Percentiles rank a stretch among this genome's conserved stretches.
Conservation (phyloP, 2,888 invertebrate genomes). For the Dione vanillae region DNA sequence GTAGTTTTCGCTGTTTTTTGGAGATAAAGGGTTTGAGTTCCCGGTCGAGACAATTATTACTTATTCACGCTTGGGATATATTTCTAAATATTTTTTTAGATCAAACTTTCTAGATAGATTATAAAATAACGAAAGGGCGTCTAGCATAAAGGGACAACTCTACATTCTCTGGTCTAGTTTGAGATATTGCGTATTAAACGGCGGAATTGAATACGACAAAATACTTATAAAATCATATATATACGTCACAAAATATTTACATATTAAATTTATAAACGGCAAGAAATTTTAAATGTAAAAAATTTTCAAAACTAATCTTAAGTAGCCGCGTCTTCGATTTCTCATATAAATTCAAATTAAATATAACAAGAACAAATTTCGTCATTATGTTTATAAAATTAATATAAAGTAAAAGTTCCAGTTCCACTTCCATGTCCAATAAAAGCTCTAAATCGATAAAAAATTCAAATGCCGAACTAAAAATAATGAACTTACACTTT, state of each 20-base stretch:
- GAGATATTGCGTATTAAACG: no score
- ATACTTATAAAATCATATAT: no score
- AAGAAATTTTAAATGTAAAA: no score
- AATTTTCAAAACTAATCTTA: no score
- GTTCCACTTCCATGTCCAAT: not conserved
- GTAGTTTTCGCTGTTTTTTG: slow-evolving; percentile 38
- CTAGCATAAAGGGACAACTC: no score
- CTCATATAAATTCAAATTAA: not conserved
- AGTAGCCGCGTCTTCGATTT: not conserved
- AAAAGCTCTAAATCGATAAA: not conserved
- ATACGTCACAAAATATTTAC: no score
- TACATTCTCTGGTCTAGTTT: no score
- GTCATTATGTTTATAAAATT: not conserved
- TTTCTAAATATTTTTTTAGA: no score
- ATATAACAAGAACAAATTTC: not conserved
- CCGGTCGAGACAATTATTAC: not conserved
- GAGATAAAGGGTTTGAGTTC: slow-evolving; percentile 10
- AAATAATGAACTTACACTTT: slow-evolving; percentile 25
- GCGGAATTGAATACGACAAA: no score
- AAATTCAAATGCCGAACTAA: slow-evolving; percentile 16
- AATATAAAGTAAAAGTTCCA: not conserved
- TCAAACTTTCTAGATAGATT: no score
- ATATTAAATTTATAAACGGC: no score
- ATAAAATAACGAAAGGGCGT: no score
- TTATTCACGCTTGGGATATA: not conserved